Evolutionary conservation across 2,888 invertebrate species (phyloP).

Genomic region (Hipparchia semele): DNA sequence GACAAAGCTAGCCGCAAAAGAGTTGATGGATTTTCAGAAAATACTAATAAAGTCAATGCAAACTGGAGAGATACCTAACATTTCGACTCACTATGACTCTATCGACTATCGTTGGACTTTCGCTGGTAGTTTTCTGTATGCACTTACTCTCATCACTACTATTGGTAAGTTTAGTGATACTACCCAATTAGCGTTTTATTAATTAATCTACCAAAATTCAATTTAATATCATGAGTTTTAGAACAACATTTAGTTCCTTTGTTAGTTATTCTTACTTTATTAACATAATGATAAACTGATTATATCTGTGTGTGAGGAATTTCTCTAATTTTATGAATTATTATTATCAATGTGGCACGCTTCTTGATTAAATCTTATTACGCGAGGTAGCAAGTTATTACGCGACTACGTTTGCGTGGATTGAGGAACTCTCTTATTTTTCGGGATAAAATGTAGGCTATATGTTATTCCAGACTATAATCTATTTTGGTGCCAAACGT

Average conservation of each 20-base stretch:
- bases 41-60: slow-evolving; percentile 77
- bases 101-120: slow-evolving; percentile 92
- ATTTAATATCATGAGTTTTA: neutral
- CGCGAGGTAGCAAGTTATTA: too few species aligned
- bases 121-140: slow-evolving; percentile 95
- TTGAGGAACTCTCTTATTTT: too few species aligned
- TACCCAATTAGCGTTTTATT: too few species aligned
- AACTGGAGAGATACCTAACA: slow-evolving; percentile 68
- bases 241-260: too few species aligned
- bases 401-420: too few species aligned
- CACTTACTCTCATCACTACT: slow-evolving; percentile 96
- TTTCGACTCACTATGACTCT: slow-evolving; percentile 56
- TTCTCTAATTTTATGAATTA: neutral
- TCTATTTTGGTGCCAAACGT: too few species aligned
- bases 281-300: too few species aligned
- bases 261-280: too few species aligned
- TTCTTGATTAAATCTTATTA: neutral
- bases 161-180: slow-evolving; percentile 87
- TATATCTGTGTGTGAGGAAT: neutral
- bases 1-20: slow-evolving; percentile 93
- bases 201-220: neutral
- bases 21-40: slow-evolving; percentile 93
- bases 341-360: neutral
- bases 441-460: too few species aligned
- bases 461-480: too few species aligned